Percentiles rank a stretch among this genome's conserved stretches.
These are phyloP conservation scores for Pandion haliaetus DNA, from an alignment of 2,113 vertebrate species.

Conservation along the genomic window DNA sequence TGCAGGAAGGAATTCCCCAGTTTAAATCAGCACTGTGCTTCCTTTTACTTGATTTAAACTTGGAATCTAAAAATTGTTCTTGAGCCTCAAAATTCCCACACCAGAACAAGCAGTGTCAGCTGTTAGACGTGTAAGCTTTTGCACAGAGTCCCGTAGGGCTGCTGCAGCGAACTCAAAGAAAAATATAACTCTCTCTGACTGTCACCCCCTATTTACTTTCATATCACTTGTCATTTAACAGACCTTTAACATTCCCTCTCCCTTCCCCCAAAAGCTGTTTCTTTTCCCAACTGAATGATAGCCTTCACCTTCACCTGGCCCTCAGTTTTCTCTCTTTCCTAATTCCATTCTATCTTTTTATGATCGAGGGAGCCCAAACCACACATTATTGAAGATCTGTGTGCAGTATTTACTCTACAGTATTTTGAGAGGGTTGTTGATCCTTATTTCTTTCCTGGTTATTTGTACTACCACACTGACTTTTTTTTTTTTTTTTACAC, in stretches of 20 bases:
- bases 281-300: accelerated
- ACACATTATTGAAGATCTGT: neutral
- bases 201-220: neutral
- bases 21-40: neutral
- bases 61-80: neutral
- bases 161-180: neutral
- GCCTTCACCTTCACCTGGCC: neutral
- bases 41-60: neutral
- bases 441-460: neutral
- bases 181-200: neutral
- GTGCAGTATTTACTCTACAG: accelerated
- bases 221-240: neutral
- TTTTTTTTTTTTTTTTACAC: neutral
- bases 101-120: neutral
- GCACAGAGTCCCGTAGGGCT: neutral
- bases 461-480: neutral
- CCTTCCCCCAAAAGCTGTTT: neutral
- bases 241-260: neutral
- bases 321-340: neutral
- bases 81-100: neutral
- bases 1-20: accelerated
- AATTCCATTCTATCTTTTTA: neutral
- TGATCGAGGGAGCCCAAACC: neutral
- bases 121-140: neutral
- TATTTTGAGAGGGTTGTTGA: neutral